Conservation (phyloP, 2,113 vertebrate genomes). For the Hiodon tergisus region DNA sequence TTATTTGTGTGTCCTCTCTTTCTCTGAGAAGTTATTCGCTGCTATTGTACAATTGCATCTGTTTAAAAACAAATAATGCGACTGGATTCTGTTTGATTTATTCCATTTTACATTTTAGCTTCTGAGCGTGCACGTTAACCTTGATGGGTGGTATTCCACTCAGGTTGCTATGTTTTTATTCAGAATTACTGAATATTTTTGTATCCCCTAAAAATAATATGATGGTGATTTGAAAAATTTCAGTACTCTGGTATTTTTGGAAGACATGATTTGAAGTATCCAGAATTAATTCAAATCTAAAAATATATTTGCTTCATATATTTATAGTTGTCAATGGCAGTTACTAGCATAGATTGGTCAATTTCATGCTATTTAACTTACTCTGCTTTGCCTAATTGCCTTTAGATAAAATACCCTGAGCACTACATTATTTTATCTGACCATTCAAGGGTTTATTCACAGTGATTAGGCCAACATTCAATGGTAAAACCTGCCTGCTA, state of each 20-base stretch:
- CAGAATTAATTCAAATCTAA: neutral
- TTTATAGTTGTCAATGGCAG: neutral
- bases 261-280: neutral
- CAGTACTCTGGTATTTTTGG: neutral
- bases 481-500: too few species aligned
- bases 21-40: neutral
- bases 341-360: neutral
- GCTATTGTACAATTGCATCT: slow-evolving; percentile 7
- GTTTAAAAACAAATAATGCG: neutral
- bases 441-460: too few species aligned
- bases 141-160: neutral
- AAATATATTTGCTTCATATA: neutral
- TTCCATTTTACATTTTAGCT: neutral
- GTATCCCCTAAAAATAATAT: neutral
- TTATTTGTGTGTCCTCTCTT: neutral
- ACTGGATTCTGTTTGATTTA: slow-evolving; percentile 6
- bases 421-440: too few species aligned
- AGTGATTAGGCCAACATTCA: too few species aligned
- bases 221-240: neutral
- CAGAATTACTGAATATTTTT: neutral
- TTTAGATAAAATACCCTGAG: neutral
- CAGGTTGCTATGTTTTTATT: neutral
- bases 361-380: neutral
- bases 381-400: neutral
- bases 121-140: neutral